Conservation (phyloP, 35 echinoderm and acorn worm genomes). For the Acanthaster planci region DNA sequence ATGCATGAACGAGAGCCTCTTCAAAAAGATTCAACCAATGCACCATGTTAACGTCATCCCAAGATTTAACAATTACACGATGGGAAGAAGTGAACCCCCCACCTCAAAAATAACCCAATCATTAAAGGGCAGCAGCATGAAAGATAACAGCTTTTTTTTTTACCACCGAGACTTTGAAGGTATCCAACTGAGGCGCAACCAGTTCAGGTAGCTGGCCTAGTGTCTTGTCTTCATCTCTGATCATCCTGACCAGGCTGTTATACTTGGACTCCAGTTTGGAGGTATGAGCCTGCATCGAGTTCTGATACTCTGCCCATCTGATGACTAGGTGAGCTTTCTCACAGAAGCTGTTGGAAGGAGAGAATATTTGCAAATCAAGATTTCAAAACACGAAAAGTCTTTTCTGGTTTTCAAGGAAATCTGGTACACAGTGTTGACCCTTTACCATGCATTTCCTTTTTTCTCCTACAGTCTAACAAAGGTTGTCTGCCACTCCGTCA, state of each 20-base stretch:
- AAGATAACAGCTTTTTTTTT: background rate
- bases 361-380: background rate
- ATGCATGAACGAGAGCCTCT: too few species aligned
- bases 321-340: slow-evolving; percentile 1
- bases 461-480: too few species aligned
- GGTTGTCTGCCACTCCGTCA: too few species aligned
- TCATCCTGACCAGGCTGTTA: background rate
- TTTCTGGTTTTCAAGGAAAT: too few species aligned
- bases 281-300: background rate
- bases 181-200: background rate
- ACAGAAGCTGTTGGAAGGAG: background rate
- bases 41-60: too few species aligned
- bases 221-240: background rate
- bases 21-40: too few species aligned
- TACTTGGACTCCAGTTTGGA: background rate
- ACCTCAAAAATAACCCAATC: too few species aligned
- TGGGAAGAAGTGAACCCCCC: too few species aligned
- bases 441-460: too few species aligned
- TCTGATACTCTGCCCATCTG: background rate
- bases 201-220: slow-evolving; percentile 15
- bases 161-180: background rate
- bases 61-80: too few species aligned
- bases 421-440: too few species aligned
- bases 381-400: background rate
- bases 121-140: too few species aligned